phyloP scores from a whole-genome alignment of 2,797 vertebrate genomes.

The Kryptopterus vitreolus region DNA sequence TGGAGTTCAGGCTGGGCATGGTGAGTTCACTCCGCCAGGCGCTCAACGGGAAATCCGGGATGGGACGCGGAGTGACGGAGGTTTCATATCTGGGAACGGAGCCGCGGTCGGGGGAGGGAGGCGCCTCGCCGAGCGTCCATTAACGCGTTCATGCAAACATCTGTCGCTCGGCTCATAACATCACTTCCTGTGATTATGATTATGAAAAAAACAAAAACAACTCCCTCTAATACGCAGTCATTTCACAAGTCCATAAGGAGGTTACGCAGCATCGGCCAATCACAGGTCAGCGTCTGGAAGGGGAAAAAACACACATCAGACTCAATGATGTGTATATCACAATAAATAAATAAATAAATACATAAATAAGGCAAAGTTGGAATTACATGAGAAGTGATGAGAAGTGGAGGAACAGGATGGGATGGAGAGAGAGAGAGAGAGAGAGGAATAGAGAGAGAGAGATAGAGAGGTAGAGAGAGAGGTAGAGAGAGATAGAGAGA shows the following conservation, averaged over 20 bases:
- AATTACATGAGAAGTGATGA: neutral
- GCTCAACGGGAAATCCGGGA: neutral
- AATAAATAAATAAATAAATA: neutral
- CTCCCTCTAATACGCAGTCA: too few relatives aligned
- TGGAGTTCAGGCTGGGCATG: slow-evolving; percentile 72
- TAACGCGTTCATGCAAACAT: neutral
- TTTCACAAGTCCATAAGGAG: neutral
- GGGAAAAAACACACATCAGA: slow-evolving; percentile 37
- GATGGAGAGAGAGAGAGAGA: neutral
- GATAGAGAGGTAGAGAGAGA: neutral
- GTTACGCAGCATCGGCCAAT: slow-evolving; percentile 36
- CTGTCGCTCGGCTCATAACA: neutral
- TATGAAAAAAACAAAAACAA: neutral
- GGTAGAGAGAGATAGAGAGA: neutral
- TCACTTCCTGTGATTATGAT: slow-evolving; percentile 5
- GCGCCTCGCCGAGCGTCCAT: neutral
- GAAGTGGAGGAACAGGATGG: neutral
- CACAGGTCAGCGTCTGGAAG: slow-evolving; percentile 59
- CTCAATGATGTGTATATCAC: too few relatives aligned
- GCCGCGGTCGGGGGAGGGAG: neutral
- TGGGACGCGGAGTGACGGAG: slow-evolving; percentile 4
- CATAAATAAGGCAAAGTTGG: too few relatives aligned
- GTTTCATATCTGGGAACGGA: slow-evolving; percentile 20
- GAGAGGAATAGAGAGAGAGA: neutral
- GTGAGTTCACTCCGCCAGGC: slow-evolving; percentile 12